Evolutionary conservation across 1,140 invertebrate genomes (phyloP).

Genomic region (Drosophila lacertosa): DNA sequence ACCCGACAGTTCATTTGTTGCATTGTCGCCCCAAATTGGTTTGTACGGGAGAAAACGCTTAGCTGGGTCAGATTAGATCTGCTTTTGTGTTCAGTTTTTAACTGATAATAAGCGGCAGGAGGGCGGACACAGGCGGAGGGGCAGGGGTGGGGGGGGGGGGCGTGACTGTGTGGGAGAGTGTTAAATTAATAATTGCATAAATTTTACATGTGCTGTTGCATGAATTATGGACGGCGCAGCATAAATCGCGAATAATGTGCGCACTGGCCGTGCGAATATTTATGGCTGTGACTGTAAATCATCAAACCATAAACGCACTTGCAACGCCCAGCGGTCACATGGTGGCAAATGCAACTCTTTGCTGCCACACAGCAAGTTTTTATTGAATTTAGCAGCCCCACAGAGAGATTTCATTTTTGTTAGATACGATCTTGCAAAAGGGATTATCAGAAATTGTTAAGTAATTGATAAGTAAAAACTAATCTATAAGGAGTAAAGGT

Average conservation of each 20-base stretch:
- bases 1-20: constrained; percentile 35
- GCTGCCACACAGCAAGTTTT: neutral
- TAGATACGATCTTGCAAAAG: neutral
- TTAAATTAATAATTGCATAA: constrained; percentile 84
- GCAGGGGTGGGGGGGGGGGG: neutral
- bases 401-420: neutral
- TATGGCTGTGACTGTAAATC: constrained; percentile 81
- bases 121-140: neutral
- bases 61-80: constrained; percentile 53
- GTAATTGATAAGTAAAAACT: neutral
- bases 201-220: constrained; percentile 84
- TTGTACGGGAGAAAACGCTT: constrained; percentile 44
- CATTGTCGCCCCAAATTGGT: constrained; percentile 38
- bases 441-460: neutral
- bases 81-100: constrained; percentile 20
- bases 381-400: constrained; percentile 29
- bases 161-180: constrained; percentile 52
- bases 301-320: constrained; percentile 84
- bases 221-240: constrained; percentile 79
- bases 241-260: constrained; percentile 84
- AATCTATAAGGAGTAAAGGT: too few species aligned
- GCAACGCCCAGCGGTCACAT: constrained; percentile 58
- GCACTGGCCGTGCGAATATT: constrained; percentile 83
- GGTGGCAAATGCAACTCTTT: constrained; percentile 27
- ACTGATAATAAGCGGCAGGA: constrained; percentile 15